A percentile compares a stretch with the other conserved stretches of the same genome.
Evolutionary conservation across 2,113 vertebrate genomes (phyloP).

Genomic region (Noctilio leporinus): DNA sequence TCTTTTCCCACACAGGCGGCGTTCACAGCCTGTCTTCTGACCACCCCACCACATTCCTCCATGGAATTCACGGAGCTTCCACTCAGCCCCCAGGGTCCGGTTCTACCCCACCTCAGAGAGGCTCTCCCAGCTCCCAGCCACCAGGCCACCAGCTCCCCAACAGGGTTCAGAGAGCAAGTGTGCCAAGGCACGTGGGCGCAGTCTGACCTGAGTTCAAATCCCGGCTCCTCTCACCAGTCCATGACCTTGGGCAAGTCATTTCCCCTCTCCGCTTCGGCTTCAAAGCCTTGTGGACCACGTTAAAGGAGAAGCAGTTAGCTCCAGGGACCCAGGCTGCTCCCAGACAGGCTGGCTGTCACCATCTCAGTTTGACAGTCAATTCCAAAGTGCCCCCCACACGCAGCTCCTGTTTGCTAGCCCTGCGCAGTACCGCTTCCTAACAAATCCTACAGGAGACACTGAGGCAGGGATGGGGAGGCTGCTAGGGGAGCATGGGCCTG

Average conservation of each 20-base stretch:
- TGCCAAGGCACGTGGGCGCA: rapidly evolving
- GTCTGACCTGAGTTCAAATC: neutral
- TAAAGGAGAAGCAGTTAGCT: rapidly evolving
- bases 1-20: neutral
- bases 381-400: neutral
- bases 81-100: neutral
- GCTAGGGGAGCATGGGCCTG: neutral
- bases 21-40: neutral
- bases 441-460: neutral
- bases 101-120: neutral
- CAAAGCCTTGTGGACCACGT: neutral
- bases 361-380: neutral
- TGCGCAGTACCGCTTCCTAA: rapidly evolving
- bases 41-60: rapidly evolving
- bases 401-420: neutral
- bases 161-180: rapidly evolving
- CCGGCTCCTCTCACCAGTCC: neutral
- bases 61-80: too few relatives aligned
- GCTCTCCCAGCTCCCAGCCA: neutral
- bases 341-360: too few relatives aligned
- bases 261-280: neutral
- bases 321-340: rapidly evolving
- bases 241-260: neutral
- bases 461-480: too few relatives aligned
- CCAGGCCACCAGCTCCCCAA: too few relatives aligned